Conservation (phyloP, 2,113 vertebrate species). For the Gymnogyps californianus region DNA sequence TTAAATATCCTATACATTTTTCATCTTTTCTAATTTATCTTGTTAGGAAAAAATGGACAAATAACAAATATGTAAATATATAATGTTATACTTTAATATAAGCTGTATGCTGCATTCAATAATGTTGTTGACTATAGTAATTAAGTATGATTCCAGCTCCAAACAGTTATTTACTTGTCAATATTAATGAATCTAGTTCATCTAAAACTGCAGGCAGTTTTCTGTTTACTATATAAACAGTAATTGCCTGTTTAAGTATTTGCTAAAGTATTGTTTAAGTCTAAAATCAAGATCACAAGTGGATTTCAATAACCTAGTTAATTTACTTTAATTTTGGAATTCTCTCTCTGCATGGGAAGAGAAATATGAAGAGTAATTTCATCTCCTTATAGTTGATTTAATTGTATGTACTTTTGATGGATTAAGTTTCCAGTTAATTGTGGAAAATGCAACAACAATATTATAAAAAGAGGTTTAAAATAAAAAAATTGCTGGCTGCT, state of each 20-base stretch:
- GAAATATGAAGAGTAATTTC: conserved; percentile 58
- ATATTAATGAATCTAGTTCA: conserved; percentile 16
- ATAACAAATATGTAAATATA: not conserved
- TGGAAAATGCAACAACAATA: not conserved
- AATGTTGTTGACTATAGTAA: conserved; percentile 26
- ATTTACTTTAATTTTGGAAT: conserved; percentile 56
- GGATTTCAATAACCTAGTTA: conserved; percentile 52
- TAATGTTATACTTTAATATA: not conserved
- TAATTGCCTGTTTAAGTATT: conserved; percentile 15
- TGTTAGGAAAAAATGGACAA: not conserved
- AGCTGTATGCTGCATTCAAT: not conserved
- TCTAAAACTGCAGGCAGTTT: conserved; percentile 3
- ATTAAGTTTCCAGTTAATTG: conserved; percentile 67
- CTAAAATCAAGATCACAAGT: conserved; percentile 48
- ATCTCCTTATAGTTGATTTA: conserved; percentile 64
- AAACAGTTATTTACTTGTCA: conserved; percentile 23
- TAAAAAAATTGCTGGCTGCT: conserved; percentile 22
- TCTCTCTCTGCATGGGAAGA: conserved; percentile 50
- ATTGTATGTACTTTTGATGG: conserved; percentile 62
- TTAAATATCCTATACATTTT: not conserved
- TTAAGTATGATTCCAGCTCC: not conserved
- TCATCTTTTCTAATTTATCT: not conserved
- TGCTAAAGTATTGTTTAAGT: conserved; percentile 43
- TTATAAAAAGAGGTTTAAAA: conserved; percentile 36
- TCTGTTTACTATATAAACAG: conserved; percentile 32